phyloP scores from a whole-genome alignment of 2,113 vertebrate species.

The Hypomesus transpacificus region DNA sequence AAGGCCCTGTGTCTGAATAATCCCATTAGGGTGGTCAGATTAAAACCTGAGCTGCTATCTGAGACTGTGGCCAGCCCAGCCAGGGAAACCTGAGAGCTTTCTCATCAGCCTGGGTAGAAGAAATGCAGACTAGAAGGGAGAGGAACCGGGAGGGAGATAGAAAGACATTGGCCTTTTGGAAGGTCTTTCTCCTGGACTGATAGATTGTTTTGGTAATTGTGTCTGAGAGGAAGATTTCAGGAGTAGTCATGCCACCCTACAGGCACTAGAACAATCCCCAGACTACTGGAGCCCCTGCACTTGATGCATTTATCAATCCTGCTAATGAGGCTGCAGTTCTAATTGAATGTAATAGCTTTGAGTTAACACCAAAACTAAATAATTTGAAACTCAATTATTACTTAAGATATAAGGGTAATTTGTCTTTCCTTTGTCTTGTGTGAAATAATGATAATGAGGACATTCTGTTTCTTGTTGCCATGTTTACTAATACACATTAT shows the following conservation, averaged over 20 bases:
- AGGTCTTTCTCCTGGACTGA: slow-evolving; percentile 40
- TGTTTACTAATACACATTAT: background rate
- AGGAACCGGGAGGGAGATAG: background rate
- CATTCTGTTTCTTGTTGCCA: background rate
- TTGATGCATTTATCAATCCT: slow-evolving; percentile 31
- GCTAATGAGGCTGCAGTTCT: slow-evolving; percentile 27
- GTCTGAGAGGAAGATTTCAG: slow-evolving; percentile 24
- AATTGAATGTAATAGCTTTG: slow-evolving; percentile 39
- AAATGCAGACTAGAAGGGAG: background rate
- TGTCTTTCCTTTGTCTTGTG: slow-evolving; percentile 15
- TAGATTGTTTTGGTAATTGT: slow-evolving; percentile 52
- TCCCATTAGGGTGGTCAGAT: slow-evolving; percentile 72
- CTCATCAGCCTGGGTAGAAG: slow-evolving; percentile 17
- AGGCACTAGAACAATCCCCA: background rate
- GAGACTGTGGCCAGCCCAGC: slow-evolving; percentile 56
- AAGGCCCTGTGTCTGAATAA: slow-evolving; percentile 70
- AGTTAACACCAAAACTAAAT: slow-evolving; percentile 30
- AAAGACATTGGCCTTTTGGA: slow-evolving; percentile 27
- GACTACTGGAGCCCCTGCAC: slow-evolving; percentile 4
- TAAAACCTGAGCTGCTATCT: slow-evolving; percentile 71
- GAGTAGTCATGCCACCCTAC: background rate
- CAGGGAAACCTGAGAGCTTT: slow-evolving; percentile 57
- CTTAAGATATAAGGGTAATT: slow-evolving; percentile 16
- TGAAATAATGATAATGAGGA: background rate
- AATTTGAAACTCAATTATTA: slow-evolving; percentile 33